A percentile compares a stretch with the other conserved stretches of the same genome.
Conservation (phyloP, 2,113 vertebrate species). For the Halichoeres trimaculatus region DNA sequence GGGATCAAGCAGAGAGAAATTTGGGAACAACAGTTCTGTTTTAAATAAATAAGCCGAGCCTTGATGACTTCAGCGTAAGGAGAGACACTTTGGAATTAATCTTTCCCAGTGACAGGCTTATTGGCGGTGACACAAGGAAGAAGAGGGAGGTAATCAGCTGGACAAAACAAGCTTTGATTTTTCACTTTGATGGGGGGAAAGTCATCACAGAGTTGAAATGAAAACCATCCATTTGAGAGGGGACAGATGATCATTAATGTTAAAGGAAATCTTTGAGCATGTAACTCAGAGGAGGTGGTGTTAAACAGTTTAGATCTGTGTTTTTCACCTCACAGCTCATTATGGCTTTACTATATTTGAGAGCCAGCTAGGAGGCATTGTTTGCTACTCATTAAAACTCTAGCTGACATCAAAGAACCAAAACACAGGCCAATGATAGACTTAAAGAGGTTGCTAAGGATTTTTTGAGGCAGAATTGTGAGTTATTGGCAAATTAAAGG, state of each 20-base stretch:
- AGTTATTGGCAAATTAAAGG: too few relatives aligned
- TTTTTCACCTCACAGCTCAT: not conserved
- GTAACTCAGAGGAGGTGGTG: constrained; percentile 20
- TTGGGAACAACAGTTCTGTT: not conserved
- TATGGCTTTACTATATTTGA: constrained; percentile 10
- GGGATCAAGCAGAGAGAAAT: constrained; percentile 1
- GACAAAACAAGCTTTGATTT: constrained; percentile 14
- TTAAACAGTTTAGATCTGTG: not conserved
- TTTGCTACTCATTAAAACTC: constrained; percentile 34
- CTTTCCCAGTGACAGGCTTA: constrained; percentile 3
- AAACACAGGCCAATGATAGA: too few relatives aligned
- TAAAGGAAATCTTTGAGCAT: constrained; percentile 43
- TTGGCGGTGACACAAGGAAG: constrained; percentile 2
- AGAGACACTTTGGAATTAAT: constrained; percentile 32
- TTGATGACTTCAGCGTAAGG: constrained; percentile 10
- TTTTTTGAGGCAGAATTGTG: too few relatives aligned
- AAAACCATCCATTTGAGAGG: constrained; percentile 21
- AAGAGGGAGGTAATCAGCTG: constrained; percentile 20
- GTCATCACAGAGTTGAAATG: constrained; percentile 25
- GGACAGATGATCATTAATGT: constrained; percentile 21
- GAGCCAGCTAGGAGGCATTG: not conserved
- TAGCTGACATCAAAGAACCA: not conserved
- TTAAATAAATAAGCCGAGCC: not conserved
- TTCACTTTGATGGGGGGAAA: constrained; percentile 34
- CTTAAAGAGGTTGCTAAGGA: too few relatives aligned